Conservation (phyloP, 1,140 invertebrate species). For the Trichomalopsis sarcophagae region DNA sequence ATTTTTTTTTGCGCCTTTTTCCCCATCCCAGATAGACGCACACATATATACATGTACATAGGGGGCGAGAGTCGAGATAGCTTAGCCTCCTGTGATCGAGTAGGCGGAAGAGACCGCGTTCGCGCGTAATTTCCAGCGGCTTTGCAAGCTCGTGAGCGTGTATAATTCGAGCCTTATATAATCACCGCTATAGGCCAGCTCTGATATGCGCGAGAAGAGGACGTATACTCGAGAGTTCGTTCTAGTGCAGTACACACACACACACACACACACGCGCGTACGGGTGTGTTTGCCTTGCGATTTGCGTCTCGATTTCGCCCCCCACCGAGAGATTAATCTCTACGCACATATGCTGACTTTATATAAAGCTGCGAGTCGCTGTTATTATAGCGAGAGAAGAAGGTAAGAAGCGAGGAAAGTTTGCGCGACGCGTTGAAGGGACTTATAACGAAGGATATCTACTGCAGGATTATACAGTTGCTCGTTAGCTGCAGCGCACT, state of each 20-base stretch:
- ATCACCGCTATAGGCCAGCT: neutral
- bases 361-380: no score
- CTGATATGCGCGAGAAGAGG: no score
- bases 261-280: no score
- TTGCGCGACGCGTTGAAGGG: no score
- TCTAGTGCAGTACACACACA: no score
- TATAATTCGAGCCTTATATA: conserved; percentile 39
- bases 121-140: conserved; percentile 4
- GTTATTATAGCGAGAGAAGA: no score
- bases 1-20: neutral
- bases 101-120: conserved; percentile 28
- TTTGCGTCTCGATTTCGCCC: neutral
- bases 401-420: no score
- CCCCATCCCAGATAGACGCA: neutral
- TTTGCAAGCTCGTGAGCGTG: conserved; percentile 13
- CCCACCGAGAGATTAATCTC: neutral
- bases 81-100: conserved; percentile 24
- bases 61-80: neutral
- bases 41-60: neutral
- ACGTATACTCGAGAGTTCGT: neutral
- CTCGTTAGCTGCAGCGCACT: neutral
- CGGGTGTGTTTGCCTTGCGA: neutral
- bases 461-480: neutral
- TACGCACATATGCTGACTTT: neutral
- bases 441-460: no score